phyloP scores from a whole-genome alignment of 2,797 vertebrate species.

The Catamblyrhynchus diadema region DNA sequence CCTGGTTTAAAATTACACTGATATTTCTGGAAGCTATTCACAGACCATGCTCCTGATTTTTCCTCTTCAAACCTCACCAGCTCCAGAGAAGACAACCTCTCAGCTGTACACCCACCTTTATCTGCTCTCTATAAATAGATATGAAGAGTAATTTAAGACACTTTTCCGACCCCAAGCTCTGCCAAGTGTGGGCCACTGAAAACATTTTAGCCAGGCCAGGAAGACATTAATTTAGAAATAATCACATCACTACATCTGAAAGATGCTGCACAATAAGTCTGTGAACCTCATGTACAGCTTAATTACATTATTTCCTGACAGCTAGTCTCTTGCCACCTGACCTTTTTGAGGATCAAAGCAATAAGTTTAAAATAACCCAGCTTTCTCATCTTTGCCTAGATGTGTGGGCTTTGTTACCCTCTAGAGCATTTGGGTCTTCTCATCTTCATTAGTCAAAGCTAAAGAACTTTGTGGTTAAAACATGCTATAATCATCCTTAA shows the following conservation, averaged over 20 bases:
- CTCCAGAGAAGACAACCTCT: neutral
- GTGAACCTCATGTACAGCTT: neutral
- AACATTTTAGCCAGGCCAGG: neutral
- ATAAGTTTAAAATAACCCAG: neutral
- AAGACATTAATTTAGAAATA: neutral
- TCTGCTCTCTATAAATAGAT: neutral
- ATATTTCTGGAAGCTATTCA: neutral
- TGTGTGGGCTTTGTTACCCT: neutral
- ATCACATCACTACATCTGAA: neutral
- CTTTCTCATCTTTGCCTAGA: neutral
- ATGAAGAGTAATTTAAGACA: neutral
- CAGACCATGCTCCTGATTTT: neutral
- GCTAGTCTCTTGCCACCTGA: neutral
- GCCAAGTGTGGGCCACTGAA: neutral
- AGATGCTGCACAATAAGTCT: neutral
- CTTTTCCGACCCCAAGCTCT: neutral
- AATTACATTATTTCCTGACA: slow-evolving; percentile 26
- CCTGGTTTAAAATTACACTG: neutral
- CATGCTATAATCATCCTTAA: neutral
- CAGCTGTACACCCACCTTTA: neutral
- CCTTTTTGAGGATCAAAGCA: neutral
- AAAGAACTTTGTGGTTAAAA: neutral
- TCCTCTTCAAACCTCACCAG: neutral
- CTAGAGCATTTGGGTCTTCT: neutral
- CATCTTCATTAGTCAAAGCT: neutral